phyloP scores from a whole-genome alignment of 2,888 invertebrate genomes.

The Doris montereyensis region DNA sequence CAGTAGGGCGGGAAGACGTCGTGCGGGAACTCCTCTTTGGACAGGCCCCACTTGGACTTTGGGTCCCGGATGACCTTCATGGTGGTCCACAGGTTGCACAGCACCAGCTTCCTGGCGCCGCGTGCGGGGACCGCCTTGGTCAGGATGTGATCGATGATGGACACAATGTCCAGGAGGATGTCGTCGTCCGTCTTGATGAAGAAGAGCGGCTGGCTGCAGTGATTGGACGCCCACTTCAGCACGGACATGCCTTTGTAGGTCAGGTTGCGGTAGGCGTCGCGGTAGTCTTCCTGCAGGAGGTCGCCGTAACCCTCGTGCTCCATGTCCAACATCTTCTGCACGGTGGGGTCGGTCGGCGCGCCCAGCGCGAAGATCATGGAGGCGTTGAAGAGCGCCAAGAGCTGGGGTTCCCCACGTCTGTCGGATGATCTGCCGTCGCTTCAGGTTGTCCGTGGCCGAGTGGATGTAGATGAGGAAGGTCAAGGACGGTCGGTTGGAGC shows the following conservation, averaged over 20 bases:
- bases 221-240: constrained; percentile 71
- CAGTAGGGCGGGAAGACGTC: constrained; percentile 73
- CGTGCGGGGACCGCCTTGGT: constrained; percentile 45
- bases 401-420: constrained; percentile 68
- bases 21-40: constrained; percentile 69
- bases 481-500: constrained; percentile 34
- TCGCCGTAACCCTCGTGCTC: constrained; percentile 68
- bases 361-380: constrained; percentile 70
- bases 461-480: constrained; percentile 69
- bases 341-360: constrained; percentile 47
- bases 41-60: constrained; percentile 73
- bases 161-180: constrained; percentile 75
- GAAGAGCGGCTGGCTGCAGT: constrained; percentile 68
- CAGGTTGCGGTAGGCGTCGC: constrained; percentile 73
- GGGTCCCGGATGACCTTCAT: constrained; percentile 72
- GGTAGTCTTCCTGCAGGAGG: constrained; percentile 71
- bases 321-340: constrained; percentile 59
- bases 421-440: constrained; percentile 65
- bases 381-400: constrained; percentile 54
- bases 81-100: constrained; percentile 71
- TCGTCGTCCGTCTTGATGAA: constrained; percentile 75
- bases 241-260: constrained; percentile 74
- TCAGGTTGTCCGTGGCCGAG: constrained; percentile 67
- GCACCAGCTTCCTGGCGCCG: constrained; percentile 54
- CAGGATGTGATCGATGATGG: constrained; percentile 53